Evolutionary conservation across 1,140 invertebrate genomes (phyloP).

Genomic region (Sminthurinus signatus): DNA sequence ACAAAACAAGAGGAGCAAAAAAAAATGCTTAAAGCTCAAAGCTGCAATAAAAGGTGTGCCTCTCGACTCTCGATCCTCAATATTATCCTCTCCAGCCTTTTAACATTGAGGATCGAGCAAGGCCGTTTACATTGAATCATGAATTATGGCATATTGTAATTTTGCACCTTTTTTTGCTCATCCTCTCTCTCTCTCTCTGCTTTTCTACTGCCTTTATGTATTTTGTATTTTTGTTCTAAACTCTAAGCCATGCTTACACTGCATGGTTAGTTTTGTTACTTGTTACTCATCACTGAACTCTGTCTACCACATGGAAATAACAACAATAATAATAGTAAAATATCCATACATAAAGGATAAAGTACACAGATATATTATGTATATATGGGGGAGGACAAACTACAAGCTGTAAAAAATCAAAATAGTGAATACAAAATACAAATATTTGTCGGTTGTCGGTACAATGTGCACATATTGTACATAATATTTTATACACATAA

Average conservation of each 20-base stretch:
- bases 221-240: background rate
- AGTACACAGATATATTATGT: too few relatives aligned
- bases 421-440: too few relatives aligned
- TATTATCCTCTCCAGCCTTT: too few relatives aligned
- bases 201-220: background rate
- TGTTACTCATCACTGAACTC: background rate
- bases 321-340: background rate
- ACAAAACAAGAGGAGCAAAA: background rate
- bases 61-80: too few relatives aligned
- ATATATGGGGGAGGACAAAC: too few relatives aligned
- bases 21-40: background rate
- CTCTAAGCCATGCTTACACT: background rate
- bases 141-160: background rate
- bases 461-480: too few relatives aligned
- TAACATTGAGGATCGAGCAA: too few relatives aligned
- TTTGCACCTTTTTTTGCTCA: background rate
- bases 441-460: too few relatives aligned
- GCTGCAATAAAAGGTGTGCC: background rate
- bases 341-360: too few relatives aligned
- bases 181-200: background rate
- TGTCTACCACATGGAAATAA: background rate
- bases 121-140: conserved; percentile 1
- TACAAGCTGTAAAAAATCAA: too few relatives aligned
- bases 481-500: too few relatives aligned
- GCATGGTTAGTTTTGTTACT: background rate